Base-by-base conservation (phyloP, 1,140 invertebrate genomes). In the Lucilia sericata region DNA sequence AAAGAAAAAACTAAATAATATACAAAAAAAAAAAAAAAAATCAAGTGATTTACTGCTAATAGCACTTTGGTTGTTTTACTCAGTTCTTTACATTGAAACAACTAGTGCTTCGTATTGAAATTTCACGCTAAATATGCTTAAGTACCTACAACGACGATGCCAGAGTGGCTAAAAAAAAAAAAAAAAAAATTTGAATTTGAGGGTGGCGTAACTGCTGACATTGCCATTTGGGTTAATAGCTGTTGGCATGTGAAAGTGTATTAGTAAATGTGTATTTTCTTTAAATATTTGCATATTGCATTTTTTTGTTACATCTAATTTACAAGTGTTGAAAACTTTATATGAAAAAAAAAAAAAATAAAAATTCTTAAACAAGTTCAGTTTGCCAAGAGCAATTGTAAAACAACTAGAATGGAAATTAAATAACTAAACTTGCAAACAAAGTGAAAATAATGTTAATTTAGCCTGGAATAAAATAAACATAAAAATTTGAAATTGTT, bases 21-120 rank as follows among this genome's bases (percentile, higher is more conserved):
- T 42, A 42, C 7, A 42, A 42, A 42, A 42, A 42, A 42, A 55
- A 42, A 42, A 55, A 14, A 14, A 55, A 55, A 55, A 70, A 70
- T 19, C 65, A 70, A 19, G 65, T 70, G 65, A 70, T 70, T 21
- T 70, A 70, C 19, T 21, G 19, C 65, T 70, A 70, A 70, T 70
- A 21, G 60, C 19, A 19, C 8, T 70, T 70, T 70, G 9, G 19
- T 8, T 70, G 17, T 70, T 70, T 4, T 21, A 21, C 5, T 70
- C 7, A 21, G n/a, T 70, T 70, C 65, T n/a, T 42, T 42, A 10
- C 42, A 42, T 42, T 42, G 42, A 42, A 42, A 42, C 42, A 42
- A 42, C 42, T 60, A 60, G 55, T 60, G 55, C 19, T 70, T 21
- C 65, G 1, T 25, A 21, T 70, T 60, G n/a, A 17, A 60, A 70